Evolutionary conservation across 1,140 invertebrate species (phyloP).

Genomic region (Drosophila rufa): DNA sequence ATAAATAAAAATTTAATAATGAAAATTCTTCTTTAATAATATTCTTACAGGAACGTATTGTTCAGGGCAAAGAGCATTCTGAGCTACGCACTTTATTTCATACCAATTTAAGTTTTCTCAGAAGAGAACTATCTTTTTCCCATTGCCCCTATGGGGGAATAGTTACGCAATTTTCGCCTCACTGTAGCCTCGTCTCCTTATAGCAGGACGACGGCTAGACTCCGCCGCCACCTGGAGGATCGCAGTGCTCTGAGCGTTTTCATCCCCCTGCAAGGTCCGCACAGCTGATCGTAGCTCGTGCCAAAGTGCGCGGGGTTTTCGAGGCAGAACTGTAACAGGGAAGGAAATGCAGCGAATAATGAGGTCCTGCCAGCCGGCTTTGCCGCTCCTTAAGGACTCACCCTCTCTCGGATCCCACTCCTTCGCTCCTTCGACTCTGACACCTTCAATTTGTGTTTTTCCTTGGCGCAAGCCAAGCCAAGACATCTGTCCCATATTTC

Average conservation of each 20-base stretch:
- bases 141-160: too few species aligned
- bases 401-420: conserved; percentile 35
- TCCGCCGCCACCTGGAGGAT: conserved; percentile 43
- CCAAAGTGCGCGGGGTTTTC: conserved; percentile 80
- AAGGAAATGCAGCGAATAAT: conserved; percentile 78
- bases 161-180: neutral
- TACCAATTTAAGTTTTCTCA: too few species aligned
- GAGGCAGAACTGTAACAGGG: conserved; percentile 68
- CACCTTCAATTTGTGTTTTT: conserved; percentile 75
- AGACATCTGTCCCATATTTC: conserved; percentile 80
- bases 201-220: conserved; percentile 36
- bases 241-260: conserved; percentile 21
- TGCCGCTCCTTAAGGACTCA: conserved; percentile 51
- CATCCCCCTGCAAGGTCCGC: conserved; percentile 47
- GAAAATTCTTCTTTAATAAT: too few species aligned
- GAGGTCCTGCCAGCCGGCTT: conserved; percentile 72
- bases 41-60: too few species aligned
- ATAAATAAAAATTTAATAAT: too few species aligned
- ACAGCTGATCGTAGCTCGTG: conserved; percentile 77
- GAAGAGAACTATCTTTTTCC: neutral
- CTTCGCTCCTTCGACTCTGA: conserved; percentile 56
- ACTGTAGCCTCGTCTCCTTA: conserved; percentile 17
- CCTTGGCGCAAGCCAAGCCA: conserved; percentile 70
- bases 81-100: too few species aligned
- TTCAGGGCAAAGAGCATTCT: too few species aligned